These are phyloP conservation scores for Trichomalopsis sarcophagae DNA, from an alignment of 1,140 invertebrate species.

Conservation along the genomic window DNA sequence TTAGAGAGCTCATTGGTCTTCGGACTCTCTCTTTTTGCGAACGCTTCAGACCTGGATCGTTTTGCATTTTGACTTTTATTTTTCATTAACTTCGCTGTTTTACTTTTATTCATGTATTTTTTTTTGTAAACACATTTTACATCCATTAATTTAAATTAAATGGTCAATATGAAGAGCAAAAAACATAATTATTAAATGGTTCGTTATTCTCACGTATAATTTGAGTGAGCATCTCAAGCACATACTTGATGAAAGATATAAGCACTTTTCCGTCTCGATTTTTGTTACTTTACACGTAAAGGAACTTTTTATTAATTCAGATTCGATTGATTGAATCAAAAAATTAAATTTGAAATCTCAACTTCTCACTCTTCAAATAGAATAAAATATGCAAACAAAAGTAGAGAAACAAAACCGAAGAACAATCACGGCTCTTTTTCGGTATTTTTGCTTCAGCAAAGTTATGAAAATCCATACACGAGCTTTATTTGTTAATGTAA, in stretches of 20 bases:
- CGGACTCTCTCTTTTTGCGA: slow-evolving; percentile 27
- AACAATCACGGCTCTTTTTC: neutral
- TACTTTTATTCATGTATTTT: neutral
- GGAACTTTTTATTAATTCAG: too few species aligned
- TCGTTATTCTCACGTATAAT: neutral
- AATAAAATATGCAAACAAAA: neutral
- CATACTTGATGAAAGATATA: neutral
- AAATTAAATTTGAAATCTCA: too few species aligned
- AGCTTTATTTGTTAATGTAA: neutral
- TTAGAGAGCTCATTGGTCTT: neutral
- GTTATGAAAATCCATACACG: neutral
- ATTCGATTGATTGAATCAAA: too few species aligned
- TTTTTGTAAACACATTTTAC: slow-evolving; percentile 22
- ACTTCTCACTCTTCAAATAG: too few species aligned
- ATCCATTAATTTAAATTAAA: slow-evolving; percentile 7
- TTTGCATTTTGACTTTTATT: slow-evolving; percentile 28
- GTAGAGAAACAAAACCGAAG: too few species aligned
- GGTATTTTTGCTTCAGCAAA: slow-evolving; percentile 8
- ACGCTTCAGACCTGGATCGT: neutral
- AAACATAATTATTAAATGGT: neutral
- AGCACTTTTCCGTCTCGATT: neutral
- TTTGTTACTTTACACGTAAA: too few species aligned
- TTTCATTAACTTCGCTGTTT: neutral
- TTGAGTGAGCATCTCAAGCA: neutral
- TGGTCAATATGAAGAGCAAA: too few species aligned